phyloP scores from a whole-genome alignment of 30 jellyfish, hydroid and myxozoan genomes.

The Euphysa ruthae region DNA sequence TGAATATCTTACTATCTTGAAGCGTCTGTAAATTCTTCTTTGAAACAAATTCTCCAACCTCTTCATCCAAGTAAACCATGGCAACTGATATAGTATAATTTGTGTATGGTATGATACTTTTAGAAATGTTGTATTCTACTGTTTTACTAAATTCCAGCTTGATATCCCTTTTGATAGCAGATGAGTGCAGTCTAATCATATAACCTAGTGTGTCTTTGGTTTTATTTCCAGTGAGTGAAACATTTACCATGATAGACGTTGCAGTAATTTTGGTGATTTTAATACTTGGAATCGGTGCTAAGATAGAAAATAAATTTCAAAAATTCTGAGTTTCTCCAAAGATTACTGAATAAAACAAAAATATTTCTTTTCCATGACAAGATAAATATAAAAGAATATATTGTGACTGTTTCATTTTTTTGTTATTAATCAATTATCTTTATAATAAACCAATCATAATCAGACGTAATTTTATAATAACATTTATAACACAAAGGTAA shows the following conservation, averaged over 20 bases:
- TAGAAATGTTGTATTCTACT: neutral
- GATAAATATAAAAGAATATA: too few species aligned
- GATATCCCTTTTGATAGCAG: neutral
- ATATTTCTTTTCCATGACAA: too few species aligned
- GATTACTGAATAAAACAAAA: too few species aligned
- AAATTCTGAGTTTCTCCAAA: neutral
- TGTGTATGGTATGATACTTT: conserved; percentile 4
- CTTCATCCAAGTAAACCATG: conserved; percentile 11
- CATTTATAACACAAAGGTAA: too few species aligned
- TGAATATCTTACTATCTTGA: conserved; percentile 38
- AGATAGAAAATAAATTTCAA: neutral
- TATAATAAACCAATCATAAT: too few species aligned
- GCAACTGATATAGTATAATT: conserved; percentile 24
- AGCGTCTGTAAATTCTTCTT: conserved; percentile 2
- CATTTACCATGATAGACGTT: neutral
- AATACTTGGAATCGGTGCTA: conserved; percentile 17
- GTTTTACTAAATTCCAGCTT: neutral
- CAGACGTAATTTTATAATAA: too few species aligned
- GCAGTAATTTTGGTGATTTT: neutral
- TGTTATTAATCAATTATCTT: too few species aligned
- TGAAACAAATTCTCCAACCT: conserved; percentile 17
- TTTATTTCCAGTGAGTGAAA: neutral
- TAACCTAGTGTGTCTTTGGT: conserved; percentile 23
- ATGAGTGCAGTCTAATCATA: neutral
- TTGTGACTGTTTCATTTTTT: too few species aligned